A percentile compares a stretch with the other conserved stretches of the same genome.
Conservation (phyloP, 2,888 invertebrate genomes). For the Stenolophus ochropezus region DNA sequence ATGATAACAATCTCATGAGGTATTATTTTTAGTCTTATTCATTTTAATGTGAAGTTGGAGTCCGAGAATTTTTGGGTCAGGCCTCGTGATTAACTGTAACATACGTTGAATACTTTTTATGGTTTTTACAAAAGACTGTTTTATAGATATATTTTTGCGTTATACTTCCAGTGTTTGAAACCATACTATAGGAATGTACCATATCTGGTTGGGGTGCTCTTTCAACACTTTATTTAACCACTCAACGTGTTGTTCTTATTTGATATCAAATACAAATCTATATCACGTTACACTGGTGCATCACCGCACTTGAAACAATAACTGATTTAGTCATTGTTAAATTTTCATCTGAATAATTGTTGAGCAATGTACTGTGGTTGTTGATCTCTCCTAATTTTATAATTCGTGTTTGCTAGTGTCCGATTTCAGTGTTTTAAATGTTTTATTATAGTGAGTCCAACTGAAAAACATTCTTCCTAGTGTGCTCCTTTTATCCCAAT, state of each 20-base stretch:
- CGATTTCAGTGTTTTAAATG: conserved; percentile 44
- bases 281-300: conserved; percentile 47
- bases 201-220: conserved; percentile 57
- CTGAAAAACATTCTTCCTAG: conserved; percentile 48
- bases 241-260: conserved; percentile 6
- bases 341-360: conserved; percentile 41
- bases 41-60: too few species aligned
- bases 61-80: too few species aligned
- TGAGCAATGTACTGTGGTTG: conserved; percentile 39
- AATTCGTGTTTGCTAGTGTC: conserved; percentile 46
- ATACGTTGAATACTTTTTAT: not conserved
- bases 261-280: conserved; percentile 28
- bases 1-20: too few species aligned
- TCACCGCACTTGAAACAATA: conserved; percentile 31
- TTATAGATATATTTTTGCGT: conserved; percentile 39
- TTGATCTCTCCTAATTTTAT: conserved; percentile 44
- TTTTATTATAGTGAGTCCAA: conserved; percentile 39
- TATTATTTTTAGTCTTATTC: too few species aligned
- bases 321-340: conserved; percentile 40
- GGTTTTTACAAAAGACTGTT: conserved; percentile 31
- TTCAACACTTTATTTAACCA: conserved; percentile 44
- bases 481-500: conserved; percentile 5
- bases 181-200: conserved; percentile 52
- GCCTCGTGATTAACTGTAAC: too few species aligned
- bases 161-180: conserved; percentile 42